Evolutionary conservation across 2,888 invertebrate genomes (phyloP).

Genomic region (Unio pictorum): DNA sequence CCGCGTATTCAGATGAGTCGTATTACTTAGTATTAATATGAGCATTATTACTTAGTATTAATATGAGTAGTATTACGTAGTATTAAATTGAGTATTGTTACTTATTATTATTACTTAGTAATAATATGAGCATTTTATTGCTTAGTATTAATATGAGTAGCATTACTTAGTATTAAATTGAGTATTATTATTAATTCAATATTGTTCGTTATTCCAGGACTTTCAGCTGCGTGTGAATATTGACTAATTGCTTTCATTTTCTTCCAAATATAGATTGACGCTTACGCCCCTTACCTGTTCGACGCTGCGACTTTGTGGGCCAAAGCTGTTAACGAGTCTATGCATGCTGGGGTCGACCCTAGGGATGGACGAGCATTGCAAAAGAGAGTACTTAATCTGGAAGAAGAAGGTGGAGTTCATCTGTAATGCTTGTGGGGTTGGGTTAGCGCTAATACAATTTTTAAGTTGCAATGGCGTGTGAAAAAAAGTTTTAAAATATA

Average conservation of each 20-base stretch:
- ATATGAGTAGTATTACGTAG: too few relatives aligned
- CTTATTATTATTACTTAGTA: too few relatives aligned
- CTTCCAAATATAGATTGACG: conserved; percentile 37
- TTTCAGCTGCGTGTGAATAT: too few relatives aligned
- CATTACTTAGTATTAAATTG: too few relatives aligned
- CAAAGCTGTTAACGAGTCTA: conserved; percentile 46
- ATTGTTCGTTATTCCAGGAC: not conserved
- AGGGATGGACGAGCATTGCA: conserved; percentile 42
- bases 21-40: too few relatives aligned
- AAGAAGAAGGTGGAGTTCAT: conserved; percentile 12
- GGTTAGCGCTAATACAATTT: not conserved
- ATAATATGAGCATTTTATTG: too few relatives aligned
- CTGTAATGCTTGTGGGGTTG: not conserved
- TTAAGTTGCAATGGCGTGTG: not conserved
- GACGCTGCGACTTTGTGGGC: conserved; percentile 62
- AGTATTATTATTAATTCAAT: not conserved
- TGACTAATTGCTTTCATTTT: not conserved
- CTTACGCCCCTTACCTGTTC: conserved; percentile 59
- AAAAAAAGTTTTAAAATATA: not conserved
- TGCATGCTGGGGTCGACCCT: conserved; percentile 45
- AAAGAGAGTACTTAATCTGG: conserved; percentile 12
- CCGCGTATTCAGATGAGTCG: too few relatives aligned
- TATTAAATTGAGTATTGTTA: too few relatives aligned
- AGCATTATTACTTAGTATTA: too few relatives aligned
- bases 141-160: too few relatives aligned